Evolutionary conservation across 1,140 invertebrate genomes (phyloP).

Genomic region (Macrobrachium nipponense): DNA sequence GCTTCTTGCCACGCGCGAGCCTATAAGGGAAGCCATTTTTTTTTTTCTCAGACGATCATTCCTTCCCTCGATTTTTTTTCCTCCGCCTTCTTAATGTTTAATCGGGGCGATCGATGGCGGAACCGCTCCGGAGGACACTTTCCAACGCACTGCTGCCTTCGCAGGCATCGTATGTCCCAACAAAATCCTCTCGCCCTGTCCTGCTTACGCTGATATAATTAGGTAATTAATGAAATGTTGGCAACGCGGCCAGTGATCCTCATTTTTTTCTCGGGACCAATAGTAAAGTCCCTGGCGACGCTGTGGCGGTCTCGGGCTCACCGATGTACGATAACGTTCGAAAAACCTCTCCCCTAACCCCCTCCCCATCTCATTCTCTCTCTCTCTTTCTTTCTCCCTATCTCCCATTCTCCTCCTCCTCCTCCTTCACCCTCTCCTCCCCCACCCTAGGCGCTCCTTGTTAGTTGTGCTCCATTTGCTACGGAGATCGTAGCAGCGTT

Average conservation of each 20-base stretch:
- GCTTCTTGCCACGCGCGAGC: constrained; percentile 50
- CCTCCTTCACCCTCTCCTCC: not conserved
- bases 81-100: not conserved
- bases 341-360: not conserved
- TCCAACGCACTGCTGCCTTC: not conserved
- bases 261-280: constrained; percentile 56
- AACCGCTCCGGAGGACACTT: no score
- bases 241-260: constrained; percentile 43
- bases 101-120: no score
- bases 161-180: not conserved
- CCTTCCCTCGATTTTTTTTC: not conserved
- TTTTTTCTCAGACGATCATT: constrained; percentile 49
- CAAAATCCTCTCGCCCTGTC: no score
- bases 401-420: constrained; percentile 6
- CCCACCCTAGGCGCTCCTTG: not conserved
- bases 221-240: constrained; percentile 46
- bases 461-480: not conserved
- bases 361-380: not conserved
- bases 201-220: constrained; percentile 25
- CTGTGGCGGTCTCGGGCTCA: constrained; percentile 27
- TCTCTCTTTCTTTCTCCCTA: not conserved
- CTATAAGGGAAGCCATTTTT: constrained; percentile 59
- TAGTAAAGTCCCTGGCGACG: constrained; percentile 37
- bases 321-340: constrained; percentile 42
- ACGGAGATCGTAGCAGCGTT: no score